These are phyloP conservation scores for Lasioglossum marginatum DNA, from an alignment of 2,888 invertebrate genomes.

Conservation along the genomic window DNA sequence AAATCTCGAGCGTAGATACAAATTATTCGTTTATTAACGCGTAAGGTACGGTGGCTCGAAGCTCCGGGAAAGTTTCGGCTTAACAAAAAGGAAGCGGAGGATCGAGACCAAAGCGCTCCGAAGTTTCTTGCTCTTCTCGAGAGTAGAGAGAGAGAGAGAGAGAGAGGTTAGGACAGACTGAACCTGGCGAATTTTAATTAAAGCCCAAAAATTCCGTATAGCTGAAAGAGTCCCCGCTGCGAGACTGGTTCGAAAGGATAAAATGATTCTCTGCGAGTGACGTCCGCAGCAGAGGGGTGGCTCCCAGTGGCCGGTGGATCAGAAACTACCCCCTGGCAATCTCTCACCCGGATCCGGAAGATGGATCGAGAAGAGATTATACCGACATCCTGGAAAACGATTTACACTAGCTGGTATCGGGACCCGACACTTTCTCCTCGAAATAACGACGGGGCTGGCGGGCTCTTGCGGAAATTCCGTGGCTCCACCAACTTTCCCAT, in stretches of 20 bases:
- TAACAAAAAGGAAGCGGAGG: neutral
- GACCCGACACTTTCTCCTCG: neutral
- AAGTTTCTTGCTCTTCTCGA: neutral
- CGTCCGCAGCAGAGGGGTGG: slow-evolving; percentile 53
- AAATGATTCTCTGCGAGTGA: slow-evolving; percentile 70
- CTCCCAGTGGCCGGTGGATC: slow-evolving; percentile 11
- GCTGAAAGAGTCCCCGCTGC: slow-evolving; percentile 38
- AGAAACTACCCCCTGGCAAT: slow-evolving; percentile 32
- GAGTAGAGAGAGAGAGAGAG: neutral
- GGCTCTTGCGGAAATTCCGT: neutral
- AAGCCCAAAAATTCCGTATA: slow-evolving; percentile 20
- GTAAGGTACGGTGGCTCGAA: neutral
- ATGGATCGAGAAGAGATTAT: slow-evolving; percentile 27
- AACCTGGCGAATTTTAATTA: slow-evolving; percentile 5
- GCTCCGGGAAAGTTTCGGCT: neutral
- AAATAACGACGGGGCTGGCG: neutral
- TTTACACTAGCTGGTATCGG: neutral
- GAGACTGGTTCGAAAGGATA: slow-evolving; percentile 38
- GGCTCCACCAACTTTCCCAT: neutral
- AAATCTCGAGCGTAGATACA: neutral
- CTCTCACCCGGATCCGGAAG: slow-evolving; percentile 28
- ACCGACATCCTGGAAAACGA: slow-evolving; percentile 4
- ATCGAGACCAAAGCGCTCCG: neutral
- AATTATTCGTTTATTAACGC: slow-evolving; percentile 13
- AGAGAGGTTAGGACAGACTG: neutral